Conservation (phyloP, 2,888 invertebrate genomes). For the Agrochola lychnidis region DNA sequence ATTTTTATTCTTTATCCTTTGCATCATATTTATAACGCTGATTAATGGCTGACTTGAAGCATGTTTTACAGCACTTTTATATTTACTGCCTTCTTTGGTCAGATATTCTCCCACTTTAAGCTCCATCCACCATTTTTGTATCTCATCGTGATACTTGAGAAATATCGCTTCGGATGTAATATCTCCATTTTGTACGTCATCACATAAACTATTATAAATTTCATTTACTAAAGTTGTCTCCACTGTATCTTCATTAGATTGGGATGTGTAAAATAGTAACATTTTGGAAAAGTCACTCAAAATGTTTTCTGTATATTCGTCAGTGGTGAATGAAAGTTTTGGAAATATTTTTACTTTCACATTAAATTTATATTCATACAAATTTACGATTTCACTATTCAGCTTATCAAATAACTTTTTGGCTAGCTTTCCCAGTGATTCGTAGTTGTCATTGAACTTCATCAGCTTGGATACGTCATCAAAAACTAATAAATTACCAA, state of each 20-base stretch:
- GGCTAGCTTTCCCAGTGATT: constrained; percentile 20
- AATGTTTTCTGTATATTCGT: background rate
- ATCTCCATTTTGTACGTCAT: background rate
- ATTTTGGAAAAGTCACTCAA: constrained; percentile 24
- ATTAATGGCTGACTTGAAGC: constrained; percentile 10
- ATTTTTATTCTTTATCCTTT: constrained; percentile 10
- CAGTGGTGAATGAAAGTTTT: constrained; percentile 28
- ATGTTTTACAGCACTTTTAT: constrained; percentile 24
- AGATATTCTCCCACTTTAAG: constrained; percentile 31
- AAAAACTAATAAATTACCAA: constrained; percentile 47
- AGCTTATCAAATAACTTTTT: constrained; percentile 32
- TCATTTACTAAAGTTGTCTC: constrained; percentile 26
- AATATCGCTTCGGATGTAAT: constrained; percentile 23
- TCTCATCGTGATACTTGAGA: constrained; percentile 42
- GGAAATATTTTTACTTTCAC: constrained; percentile 40
- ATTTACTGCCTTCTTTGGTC: constrained; percentile 22
- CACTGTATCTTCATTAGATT: constrained; percentile 33
- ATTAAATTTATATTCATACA: constrained; percentile 38
- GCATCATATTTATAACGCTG: constrained; percentile 21
- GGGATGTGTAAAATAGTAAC: constrained; percentile 48
- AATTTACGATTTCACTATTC: constrained; percentile 8
- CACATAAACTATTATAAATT: constrained; percentile 14
- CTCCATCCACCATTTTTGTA: constrained; percentile 48
- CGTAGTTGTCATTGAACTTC: constrained; percentile 23
- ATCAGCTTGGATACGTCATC: constrained; percentile 24